A percentile compares a stretch with the other conserved stretches of the same genome.
These are phyloP conservation scores for Ahaetulla prasina DNA, from an alignment of 2,113 vertebrate species.

Conservation along the genomic window DNA sequence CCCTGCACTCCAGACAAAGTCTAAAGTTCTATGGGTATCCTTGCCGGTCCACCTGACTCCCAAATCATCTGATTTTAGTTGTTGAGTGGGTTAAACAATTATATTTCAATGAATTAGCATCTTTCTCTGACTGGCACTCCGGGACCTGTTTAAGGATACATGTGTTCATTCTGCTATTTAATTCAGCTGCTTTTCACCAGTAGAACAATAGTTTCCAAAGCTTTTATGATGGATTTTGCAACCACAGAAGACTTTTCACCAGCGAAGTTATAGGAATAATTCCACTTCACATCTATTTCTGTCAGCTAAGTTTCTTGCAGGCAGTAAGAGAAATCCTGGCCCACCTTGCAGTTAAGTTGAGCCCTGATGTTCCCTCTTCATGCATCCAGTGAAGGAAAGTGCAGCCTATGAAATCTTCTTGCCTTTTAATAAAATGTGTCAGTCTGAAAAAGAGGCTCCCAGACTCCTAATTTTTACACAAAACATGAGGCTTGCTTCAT, in stretches of 20 bases:
- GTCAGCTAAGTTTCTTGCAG: background rate
- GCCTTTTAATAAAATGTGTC: background rate
- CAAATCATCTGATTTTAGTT: background rate
- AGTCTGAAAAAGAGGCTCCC: background rate
- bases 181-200: background rate
- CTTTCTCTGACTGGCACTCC: background rate
- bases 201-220: background rate
- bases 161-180: background rate
- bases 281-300: background rate
- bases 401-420: background rate
- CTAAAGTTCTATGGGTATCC: background rate
- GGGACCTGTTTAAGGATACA: background rate
- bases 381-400: background rate
- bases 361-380: background rate
- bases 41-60: background rate
- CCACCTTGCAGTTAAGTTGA: background rate
- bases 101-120: background rate
- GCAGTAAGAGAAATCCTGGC: background rate
- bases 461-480: background rate
- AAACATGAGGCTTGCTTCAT: background rate
- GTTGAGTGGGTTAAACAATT: background rate
- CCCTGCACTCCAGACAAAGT: background rate
- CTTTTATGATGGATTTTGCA: background rate
- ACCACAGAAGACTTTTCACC: background rate
- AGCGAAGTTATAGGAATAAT: background rate